phyloP scores from a whole-genome alignment of 2,888 invertebrate genomes.

The Andrena hattorfiana region DNA sequence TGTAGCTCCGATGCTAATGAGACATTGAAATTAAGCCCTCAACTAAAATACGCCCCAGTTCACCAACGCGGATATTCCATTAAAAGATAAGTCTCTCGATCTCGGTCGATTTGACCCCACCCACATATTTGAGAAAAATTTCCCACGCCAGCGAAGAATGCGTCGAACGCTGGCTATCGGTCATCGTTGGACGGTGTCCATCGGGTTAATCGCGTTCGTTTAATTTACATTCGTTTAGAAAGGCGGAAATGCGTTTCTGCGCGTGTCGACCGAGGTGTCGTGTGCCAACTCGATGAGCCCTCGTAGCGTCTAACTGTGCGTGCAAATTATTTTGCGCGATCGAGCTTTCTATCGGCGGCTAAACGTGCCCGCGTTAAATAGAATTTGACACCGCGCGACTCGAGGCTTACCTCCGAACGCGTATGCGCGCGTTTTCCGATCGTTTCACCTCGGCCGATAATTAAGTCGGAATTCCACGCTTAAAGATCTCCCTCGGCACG shows the following conservation, averaged over 20 bases:
- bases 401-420: background rate
- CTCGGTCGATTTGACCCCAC: background rate
- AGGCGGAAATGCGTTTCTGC: slow-evolving; percentile 74
- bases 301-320: slow-evolving; percentile 50
- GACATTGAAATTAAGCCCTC: too few species aligned
- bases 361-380: slow-evolving; percentile 33
- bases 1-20: too few species aligned
- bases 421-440: slow-evolving; percentile 6
- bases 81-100: background rate
- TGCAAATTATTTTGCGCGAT: slow-evolving; percentile 61
- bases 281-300: slow-evolving; percentile 53
- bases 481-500: slow-evolving; percentile 8
- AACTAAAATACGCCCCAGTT: too few species aligned
- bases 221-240: slow-evolving; percentile 75
- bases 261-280: slow-evolving; percentile 53
- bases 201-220: slow-evolving; percentile 59
- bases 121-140: slow-evolving; percentile 33
- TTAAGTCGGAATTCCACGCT: slow-evolving; percentile 33
- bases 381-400: slow-evolving; percentile 43
- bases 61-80: too few species aligned
- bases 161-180: slow-evolving; percentile 21
- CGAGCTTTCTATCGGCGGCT: slow-evolving; percentile 65
- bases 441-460: slow-evolving; percentile 21
- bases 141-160: slow-evolving; percentile 58
- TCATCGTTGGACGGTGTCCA: slow-evolving; percentile 50